Conservation (phyloP, 2,888 invertebrate genomes). For the Clistopyga incitator region DNA sequence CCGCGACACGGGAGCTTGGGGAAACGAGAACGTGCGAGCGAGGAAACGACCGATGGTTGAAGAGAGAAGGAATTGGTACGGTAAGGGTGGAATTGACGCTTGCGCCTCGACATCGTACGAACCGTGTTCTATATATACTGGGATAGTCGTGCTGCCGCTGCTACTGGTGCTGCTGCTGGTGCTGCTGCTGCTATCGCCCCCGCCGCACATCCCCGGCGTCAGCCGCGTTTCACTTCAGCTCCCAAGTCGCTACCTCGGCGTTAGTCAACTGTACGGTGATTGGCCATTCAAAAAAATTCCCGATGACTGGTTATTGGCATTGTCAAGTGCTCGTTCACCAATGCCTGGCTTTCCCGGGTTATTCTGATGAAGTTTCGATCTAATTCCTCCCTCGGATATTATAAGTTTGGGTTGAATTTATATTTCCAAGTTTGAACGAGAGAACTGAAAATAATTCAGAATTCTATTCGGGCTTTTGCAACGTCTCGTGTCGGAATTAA, state of each 20-base stretch:
- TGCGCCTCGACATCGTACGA: conserved; percentile 35
- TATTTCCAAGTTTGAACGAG: too few species aligned
- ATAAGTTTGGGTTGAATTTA: neutral
- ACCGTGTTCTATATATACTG: conserved; percentile 4
- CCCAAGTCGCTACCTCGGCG: neutral
- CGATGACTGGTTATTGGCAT: conserved; percentile 7
- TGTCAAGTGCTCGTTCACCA: neutral
- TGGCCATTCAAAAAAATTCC: conserved; percentile 43
- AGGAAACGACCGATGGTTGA: conserved; percentile 39
- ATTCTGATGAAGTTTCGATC: neutral
- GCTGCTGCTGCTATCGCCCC: neutral
- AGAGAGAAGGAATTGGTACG: conserved; percentile 42
- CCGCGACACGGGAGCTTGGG: conserved; percentile 46
- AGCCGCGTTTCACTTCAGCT: conserved; percentile 8
- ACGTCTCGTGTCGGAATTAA: too few species aligned
- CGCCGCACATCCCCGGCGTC: neutral
- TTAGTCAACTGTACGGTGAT: conserved; percentile 16
- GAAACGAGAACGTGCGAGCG: conserved; percentile 55
- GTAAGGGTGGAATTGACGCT: conserved; percentile 63
- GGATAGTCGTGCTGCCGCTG: neutral
- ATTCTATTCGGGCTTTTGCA: too few species aligned
- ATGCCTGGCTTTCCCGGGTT: neutral
- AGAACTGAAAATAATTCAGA: too few species aligned
- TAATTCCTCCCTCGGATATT: neutral
- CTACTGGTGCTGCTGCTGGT: neutral